Conservation (phyloP, 2,113 vertebrate species). For the Smithornis capensis region DNA sequence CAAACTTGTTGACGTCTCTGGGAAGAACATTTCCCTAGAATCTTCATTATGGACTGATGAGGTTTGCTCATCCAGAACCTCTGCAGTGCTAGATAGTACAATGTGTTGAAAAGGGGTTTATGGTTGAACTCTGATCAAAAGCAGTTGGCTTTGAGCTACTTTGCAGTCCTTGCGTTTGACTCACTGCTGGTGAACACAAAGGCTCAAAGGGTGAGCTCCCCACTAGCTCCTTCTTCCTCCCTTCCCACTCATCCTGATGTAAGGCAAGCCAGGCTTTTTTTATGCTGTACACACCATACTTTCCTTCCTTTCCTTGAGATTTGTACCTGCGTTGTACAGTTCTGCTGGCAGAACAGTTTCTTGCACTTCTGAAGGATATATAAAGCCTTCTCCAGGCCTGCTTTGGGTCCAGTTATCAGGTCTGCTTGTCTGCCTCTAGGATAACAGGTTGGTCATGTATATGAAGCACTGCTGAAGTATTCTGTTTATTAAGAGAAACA, state of each 20-base stretch:
- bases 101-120: background rate
- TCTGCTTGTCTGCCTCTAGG: conserved; percentile 8
- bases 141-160: background rate
- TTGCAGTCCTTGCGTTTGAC: background rate
- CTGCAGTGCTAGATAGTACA: background rate
- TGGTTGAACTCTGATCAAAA: background rate
- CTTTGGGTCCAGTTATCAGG: background rate
- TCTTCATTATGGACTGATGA: background rate
- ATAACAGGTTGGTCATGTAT: background rate
- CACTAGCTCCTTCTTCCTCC: background rate
- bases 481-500: conserved; percentile 28
- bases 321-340: background rate
- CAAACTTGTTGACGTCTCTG: background rate
- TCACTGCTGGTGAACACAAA: background rate
- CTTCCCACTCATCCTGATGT: background rate
- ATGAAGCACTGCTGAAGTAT: background rate
- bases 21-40: background rate
- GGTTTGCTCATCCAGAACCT: background rate
- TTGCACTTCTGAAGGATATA: conserved; percentile 3
- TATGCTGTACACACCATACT: background rate
- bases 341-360: conserved; percentile 20
- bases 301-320: conserved; percentile 23
- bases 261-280: background rate
- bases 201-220: background rate
- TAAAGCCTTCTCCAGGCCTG: background rate